Evolutionary conservation across 2,113 vertebrate species (phyloP).

Genomic region (Synodontis membranacea): DNA sequence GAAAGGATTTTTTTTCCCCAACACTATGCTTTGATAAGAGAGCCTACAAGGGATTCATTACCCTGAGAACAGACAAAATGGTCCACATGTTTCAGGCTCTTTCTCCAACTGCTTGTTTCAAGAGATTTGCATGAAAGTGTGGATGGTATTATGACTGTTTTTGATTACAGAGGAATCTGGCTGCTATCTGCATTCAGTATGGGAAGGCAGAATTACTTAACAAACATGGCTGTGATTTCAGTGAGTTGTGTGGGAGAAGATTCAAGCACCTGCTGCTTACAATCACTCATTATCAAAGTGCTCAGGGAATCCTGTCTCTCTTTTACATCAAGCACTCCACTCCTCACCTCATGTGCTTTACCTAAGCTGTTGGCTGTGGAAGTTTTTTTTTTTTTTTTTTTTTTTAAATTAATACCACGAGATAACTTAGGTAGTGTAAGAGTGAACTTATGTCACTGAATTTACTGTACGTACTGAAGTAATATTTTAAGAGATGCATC

Average conservation of each 20-base stretch:
- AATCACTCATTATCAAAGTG: conserved; percentile 30
- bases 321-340: conserved; percentile 17
- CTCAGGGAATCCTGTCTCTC: conserved; percentile 23
- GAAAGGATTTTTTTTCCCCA: conserved; percentile 43
- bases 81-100: conserved; percentile 42
- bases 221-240: conserved; percentile 22
- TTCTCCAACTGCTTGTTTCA: conserved; percentile 17
- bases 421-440: conserved; percentile 7
- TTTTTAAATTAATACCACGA: conserved; percentile 34
- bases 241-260: conserved; percentile 12
- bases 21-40: conserved; percentile 48
- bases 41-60: conserved; percentile 37
- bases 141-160: neutral
- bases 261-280: conserved; percentile 32
- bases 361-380: conserved; percentile 15
- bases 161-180: conserved; percentile 8
- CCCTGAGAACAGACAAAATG: conserved; percentile 23
- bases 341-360: neutral
- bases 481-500: conserved; percentile 1
- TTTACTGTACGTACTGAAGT: neutral
- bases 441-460: conserved; percentile 2
- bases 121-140: conserved; percentile 18
- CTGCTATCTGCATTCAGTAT: conserved; percentile 2
- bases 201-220: conserved; percentile 18
- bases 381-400: too few species aligned